A percentile compares a stretch with the other conserved stretches of the same genome.
Conservation (phyloP, 2,797 vertebrate genomes). For the Heterohyrax brucei region DNA sequence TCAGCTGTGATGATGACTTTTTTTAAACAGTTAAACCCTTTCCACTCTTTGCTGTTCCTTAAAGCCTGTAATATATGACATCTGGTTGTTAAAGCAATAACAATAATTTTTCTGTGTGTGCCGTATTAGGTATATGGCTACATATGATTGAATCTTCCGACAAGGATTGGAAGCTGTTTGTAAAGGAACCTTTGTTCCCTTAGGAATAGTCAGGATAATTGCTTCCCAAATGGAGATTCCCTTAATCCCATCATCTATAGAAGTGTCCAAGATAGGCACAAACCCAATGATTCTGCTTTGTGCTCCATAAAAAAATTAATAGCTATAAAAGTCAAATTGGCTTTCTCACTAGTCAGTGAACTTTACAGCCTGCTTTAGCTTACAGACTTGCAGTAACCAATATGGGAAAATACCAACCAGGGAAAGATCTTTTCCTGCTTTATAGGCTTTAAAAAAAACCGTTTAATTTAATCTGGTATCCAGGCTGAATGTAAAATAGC, state of each 20-base stretch:
- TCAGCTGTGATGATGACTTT: neutral
- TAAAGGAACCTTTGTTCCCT: conserved; percentile 16
- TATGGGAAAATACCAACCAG: conserved; percentile 86
- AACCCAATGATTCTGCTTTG: conserved; percentile 70
- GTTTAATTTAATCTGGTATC: conserved; percentile 88
- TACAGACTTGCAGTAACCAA: conserved; percentile 84
- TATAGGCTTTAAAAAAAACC: conserved; percentile 86
- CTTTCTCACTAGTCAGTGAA: conserved; percentile 83
- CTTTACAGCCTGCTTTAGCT: conserved; percentile 83
- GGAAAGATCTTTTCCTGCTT: conserved; percentile 85
- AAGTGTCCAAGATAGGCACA: conserved; percentile 68
- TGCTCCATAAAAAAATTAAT: conserved; percentile 85
- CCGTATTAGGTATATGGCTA: neutral
- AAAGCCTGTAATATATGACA: neutral
- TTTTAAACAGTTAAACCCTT: neutral
- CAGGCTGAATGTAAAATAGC: conserved; percentile 86
- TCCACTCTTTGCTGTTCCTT: neutral
- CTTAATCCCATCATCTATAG: conserved; percentile 1
- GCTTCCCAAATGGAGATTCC: conserved; percentile 27
- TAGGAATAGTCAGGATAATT: conserved; percentile 15
- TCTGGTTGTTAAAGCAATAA: conserved; percentile 26
- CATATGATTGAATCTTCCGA: neutral
- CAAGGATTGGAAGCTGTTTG: neutral
- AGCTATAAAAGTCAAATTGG: conserved; percentile 84
- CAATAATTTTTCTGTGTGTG: neutral